phyloP scores from a whole-genome alignment of 2,113 vertebrate genomes.

The Lasiurus cinereus region DNA sequence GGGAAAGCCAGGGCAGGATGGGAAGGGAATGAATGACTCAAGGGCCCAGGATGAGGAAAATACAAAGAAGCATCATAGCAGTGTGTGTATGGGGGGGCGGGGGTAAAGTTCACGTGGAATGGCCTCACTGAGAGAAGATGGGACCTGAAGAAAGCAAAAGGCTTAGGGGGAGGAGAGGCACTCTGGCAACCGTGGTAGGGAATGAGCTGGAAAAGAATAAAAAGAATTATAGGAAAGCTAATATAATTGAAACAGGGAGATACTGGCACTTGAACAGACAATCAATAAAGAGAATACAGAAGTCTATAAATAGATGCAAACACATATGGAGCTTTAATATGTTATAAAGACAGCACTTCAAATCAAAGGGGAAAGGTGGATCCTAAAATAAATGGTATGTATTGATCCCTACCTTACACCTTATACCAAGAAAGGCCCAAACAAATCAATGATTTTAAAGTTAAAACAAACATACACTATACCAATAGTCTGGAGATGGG shows the following conservation, averaged over 20 bases:
- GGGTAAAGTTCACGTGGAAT: not conserved
- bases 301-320: not conserved
- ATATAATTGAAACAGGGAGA: not conserved
- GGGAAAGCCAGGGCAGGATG: not conserved
- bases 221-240: not conserved
- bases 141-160: not conserved
- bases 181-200: not conserved
- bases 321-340: not conserved
- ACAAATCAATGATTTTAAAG: not conserved
- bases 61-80: not conserved
- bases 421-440: not conserved
- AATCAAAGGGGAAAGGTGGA: not conserved
- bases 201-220: not conserved
- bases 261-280: not conserved
- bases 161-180: not conserved
- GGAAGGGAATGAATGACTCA: not conserved
- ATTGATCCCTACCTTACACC: not conserved
- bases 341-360: not conserved
- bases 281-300: not conserved
- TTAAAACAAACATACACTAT: conserved; percentile 8
- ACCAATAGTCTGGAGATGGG: not conserved
- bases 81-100: not conserved
- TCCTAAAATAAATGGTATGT: not conserved
- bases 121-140: not conserved
- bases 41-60: not conserved